Conservation (phyloP, 2,797 vertebrate species). For the Schizopygopsis malacanthus region DNA sequence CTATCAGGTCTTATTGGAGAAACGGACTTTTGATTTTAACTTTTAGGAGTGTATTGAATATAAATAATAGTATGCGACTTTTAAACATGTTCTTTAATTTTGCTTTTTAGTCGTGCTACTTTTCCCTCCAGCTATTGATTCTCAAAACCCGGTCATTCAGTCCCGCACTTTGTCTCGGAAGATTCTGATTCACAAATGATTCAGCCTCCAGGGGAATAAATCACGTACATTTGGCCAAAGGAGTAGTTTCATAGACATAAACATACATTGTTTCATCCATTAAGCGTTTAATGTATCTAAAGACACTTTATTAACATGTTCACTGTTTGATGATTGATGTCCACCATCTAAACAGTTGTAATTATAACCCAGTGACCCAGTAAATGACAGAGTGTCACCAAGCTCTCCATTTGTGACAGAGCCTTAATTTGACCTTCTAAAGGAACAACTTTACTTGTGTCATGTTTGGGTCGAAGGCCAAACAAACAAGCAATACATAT, state of each 20-base stretch:
- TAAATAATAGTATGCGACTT: neutral
- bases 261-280: neutral
- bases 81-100: neutral
- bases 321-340: conserved; percentile 14
- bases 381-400: conserved; percentile 65
- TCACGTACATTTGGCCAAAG: neutral
- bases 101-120: neutral
- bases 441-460: conserved; percentile 48
- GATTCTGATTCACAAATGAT: conserved; percentile 30
- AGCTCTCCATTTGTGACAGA: conserved; percentile 57
- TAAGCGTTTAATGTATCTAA: conserved; percentile 13
- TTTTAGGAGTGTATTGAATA: neutral
- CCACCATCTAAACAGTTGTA: conserved; percentile 50
- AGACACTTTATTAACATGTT: conserved; percentile 47
- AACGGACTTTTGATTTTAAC: neutral
- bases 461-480: conserved; percentile 52
- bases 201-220: neutral
- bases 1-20: neutral
- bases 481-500: neutral
- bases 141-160: neutral
- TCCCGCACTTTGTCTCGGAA: neutral
- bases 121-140: too few relatives aligned
- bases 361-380: conserved; percentile 66
- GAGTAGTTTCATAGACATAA: neutral
- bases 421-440: conserved; percentile 61